A percentile compares a stretch with the other conserved stretches of the same genome.
Evolutionary conservation across 2,888 invertebrate genomes (phyloP).

Genomic region (Heliconius charithonia): DNA sequence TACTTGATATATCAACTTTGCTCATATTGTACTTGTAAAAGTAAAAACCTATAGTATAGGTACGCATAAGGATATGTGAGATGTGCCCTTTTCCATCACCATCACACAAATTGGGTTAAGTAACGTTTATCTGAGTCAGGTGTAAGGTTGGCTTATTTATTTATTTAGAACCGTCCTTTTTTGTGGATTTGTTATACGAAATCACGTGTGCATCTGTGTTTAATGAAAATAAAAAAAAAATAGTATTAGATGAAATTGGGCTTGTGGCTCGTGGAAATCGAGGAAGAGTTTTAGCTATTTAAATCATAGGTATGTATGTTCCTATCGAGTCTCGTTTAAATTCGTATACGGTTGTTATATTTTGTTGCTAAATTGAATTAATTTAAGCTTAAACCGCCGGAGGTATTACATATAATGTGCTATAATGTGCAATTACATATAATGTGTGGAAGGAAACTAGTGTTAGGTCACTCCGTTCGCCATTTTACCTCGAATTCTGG

Average conservation of each 20-base stretch:
- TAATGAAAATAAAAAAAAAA: background rate
- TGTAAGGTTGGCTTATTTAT: conserved; percentile 9
- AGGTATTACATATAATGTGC: too few relatives aligned
- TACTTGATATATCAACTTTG: background rate
- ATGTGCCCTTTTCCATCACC: background rate
- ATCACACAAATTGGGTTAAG: conserved; percentile 1
- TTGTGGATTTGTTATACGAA: background rate
- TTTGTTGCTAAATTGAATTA: too few relatives aligned
- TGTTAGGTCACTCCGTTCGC: too few relatives aligned
- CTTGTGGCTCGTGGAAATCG: too few relatives aligned
- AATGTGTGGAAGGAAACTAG: too few relatives aligned
- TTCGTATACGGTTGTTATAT: too few relatives aligned
- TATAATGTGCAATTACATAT: too few relatives aligned
- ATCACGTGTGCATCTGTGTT: background rate
- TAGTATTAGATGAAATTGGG: background rate
- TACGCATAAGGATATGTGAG: background rate
- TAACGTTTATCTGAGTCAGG: conserved; percentile 1
- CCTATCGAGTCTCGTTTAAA: too few relatives aligned
- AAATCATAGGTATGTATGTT: background rate
- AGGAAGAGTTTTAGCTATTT: background rate
- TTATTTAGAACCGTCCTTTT: background rate
- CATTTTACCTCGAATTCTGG: too few relatives aligned
- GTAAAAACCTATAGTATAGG: background rate
- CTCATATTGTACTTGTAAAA: background rate
- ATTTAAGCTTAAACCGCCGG: too few relatives aligned